Evolutionary conservation across 2,113 vertebrate species (phyloP), one percentile per base, ranked within the genome.

Genomic region (Elgaria multicarinata): DNA sequence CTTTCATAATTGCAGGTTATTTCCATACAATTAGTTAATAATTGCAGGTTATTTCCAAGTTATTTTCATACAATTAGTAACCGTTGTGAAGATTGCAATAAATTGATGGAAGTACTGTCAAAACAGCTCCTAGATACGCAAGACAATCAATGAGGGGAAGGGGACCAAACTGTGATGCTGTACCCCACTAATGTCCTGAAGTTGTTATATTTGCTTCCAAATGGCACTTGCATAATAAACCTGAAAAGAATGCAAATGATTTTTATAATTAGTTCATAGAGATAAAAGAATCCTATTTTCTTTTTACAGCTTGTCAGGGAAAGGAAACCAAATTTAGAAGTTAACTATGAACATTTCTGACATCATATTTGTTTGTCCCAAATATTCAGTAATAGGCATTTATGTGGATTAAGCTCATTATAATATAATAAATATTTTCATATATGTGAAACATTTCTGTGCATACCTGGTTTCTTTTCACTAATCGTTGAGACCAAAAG

Each of bases 301-400:
- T 36, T 89, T 50, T 36, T 92, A 36, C 87, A 87, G 55, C 82
- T 94, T 87, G 93, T 69, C 14, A 58, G 50, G 79, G 86, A 42
- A 85, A 84, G 93, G 80, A 31, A 92, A 80, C 69, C 75, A 79
- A 72, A 91, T 85, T 90, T 94, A 94, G 90, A 94, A 33, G 20
- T 44, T 67, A 76, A 86, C 80, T 86, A 72, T 90, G 55, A 93
- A 85, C 75, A 31, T 83, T 91, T 94, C 84, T 93, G 93, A 90
- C 84, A 33, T 88, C 90, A 81, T 53, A 92, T 82, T 89, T 91
- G 91, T 87, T 94, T n/a, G 78, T 55, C 95, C 93, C 82, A 62
- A 94, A 53, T 36, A 39, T 80, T 72, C 62, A 71, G 2, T 74
- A 88, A 85, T 28, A 84, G 75, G 74, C 87, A 85, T 88, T 95